Evolutionary conservation across 2,113 vertebrate species (phyloP), one percentile per base, ranked within the genome.

Genomic region (Ondatra zibethicus): DNA sequence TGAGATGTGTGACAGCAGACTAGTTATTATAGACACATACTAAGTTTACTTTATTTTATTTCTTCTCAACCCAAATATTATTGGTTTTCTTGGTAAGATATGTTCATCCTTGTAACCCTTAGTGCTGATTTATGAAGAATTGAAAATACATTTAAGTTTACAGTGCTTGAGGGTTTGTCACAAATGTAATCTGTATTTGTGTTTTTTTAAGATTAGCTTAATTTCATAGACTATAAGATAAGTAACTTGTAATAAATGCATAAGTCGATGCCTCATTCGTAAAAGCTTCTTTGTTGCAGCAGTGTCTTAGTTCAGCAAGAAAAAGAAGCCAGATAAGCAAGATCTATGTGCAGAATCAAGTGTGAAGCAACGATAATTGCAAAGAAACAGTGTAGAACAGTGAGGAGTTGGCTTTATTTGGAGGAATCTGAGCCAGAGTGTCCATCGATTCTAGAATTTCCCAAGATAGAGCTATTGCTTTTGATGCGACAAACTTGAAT

Each of bases 111-210:
- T 84, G 42, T 55, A 93, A 50, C 4, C 8, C 2, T 91, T 78
- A 87, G 16, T 36, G 42, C 7, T 76, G 52, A 77, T 72, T 61
- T 68, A 89, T 61, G 19, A 91, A 65, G 5, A 94, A 58, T 29
- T 87, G 9, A 84, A 97, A 94, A 86, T 87, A 36, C 25, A 65
- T 58, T 95, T 86, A 52, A 10, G 75, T 93, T 85, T 42, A 9
- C 27, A 84, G 2, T 65, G 1, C 78, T 92, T 87, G 23, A 63
- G 29, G 52, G 68, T 70, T 65, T 31, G 2, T 21, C 27, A 65
- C 25, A 68, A 42, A 5, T 36, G 50, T 42, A n/a, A 85, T 47
- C 17, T 36, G 6, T 68, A 36, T 80, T 29, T 61, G 2, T 92
- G 19, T 33, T 21, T 55, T 78, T 85, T 84, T 65, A 27, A 27